phyloP scores from a whole-genome alignment of 1,140 invertebrate species.

The Micrasema minimum region DNA sequence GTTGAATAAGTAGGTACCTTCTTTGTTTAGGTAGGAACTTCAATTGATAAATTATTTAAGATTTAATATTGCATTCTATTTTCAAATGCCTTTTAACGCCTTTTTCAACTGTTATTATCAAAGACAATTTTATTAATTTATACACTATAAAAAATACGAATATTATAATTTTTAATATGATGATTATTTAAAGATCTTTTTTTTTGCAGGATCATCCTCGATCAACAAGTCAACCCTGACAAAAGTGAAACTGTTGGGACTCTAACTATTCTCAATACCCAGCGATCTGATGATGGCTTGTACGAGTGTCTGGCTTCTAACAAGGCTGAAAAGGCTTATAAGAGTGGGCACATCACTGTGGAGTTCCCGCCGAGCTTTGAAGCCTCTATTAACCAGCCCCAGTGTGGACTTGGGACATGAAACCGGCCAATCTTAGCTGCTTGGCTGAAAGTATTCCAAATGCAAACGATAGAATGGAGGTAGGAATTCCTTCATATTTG shows the following conservation, averaged over 20 bases:
- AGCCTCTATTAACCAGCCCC: constrained; percentile 73
- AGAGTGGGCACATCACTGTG: constrained; percentile 85
- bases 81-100: too few species aligned
- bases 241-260: constrained; percentile 72
- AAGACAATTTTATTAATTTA: constrained; percentile 12
- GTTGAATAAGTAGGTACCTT: too few species aligned
- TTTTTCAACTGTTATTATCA: too few species aligned
- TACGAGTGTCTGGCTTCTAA: constrained; percentile 90
- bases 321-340: constrained; percentile 76
- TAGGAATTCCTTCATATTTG: too few species aligned
- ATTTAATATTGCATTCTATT: too few species aligned
- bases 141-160: constrained; percentile 12
- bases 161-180: constrained; percentile 34
- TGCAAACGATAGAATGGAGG: constrained; percentile 88
- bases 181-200: constrained; percentile 32
- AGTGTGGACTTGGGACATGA: constrained; percentile 83
- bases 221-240: constrained; percentile 67
- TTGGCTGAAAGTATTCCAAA: constrained; percentile 91
- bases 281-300: constrained; percentile 83
- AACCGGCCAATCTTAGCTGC: constrained; percentile 86
- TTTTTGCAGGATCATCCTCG: constrained; percentile 68
- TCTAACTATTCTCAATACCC: constrained; percentile 71
- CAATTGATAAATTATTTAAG: too few species aligned
- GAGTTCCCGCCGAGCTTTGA: constrained; percentile 85
- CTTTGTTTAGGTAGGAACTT: too few species aligned